These are phyloP conservation scores for Oscheius sp. DNA, from an alignment of 2,888 invertebrate species.

Conservation along the genomic window DNA sequence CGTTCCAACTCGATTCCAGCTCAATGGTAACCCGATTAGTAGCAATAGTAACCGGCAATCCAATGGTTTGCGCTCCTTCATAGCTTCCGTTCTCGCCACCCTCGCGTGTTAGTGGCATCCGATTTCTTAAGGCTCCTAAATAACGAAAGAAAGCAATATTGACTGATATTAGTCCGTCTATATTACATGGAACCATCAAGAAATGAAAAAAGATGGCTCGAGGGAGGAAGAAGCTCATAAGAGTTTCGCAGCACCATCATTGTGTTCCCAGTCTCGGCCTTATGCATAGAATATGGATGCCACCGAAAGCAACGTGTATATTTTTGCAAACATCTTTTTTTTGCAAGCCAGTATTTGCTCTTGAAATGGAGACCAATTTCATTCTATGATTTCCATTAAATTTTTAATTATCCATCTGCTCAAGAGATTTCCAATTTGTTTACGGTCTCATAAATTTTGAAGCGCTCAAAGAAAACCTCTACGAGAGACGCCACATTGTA, in stretches of 20 bases:
- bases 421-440: neutral
- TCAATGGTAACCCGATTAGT: constrained; percentile 24
- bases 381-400: neutral
- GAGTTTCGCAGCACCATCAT: neutral
- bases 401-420: too few relatives aligned
- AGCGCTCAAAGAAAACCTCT: neutral
- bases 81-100: constrained; percentile 18
- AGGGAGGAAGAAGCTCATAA: neutral
- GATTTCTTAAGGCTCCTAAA: constrained; percentile 13
- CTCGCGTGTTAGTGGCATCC: constrained; percentile 28
- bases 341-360: neutral
- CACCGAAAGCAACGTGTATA: constrained; percentile 2
- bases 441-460: neutral
- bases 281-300: constrained; percentile 30
- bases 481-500: constrained; percentile 4
- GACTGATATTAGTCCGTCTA: neutral
- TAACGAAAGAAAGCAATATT: neutral
- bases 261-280: neutral
- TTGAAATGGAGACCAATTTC: neutral
- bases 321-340: neutral
- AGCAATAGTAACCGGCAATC: constrained; percentile 13
- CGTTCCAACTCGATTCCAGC: constrained; percentile 18
- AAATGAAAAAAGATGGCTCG: neutral
- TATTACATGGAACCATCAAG: neutral
- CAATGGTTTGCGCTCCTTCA: too few relatives aligned